Evolutionary conservation across 1,140 invertebrate species (phyloP), one percentile per base, ranked within the genome.

Genomic region (Whitmania pigra): DNA sequence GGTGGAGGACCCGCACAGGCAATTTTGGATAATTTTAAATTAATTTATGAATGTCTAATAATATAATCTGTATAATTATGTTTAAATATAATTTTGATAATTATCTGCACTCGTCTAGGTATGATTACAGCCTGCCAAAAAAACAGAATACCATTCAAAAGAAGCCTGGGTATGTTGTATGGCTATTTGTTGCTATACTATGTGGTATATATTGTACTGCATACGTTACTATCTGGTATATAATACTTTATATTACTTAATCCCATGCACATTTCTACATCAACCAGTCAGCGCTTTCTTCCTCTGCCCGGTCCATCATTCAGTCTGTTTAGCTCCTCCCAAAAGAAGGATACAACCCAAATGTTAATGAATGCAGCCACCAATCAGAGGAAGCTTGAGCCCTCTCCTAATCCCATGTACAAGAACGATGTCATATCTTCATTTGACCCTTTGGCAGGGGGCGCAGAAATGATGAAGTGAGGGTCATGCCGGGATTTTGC

Each of bases 1-100:
- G 79, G 88, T 94, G 15, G 93, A 82, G 71, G 81, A 82, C 70
- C 69, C 29, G 4, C 25, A 36, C 4, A 70, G 69, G 69, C 53
- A 25, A 31, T 13, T 63, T 63, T 22, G 57, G 22, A 7, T 18
- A 11, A 25, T 6, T 11, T 49, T 49, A 49, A 49, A 11, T 11
- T 49, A 49, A 11, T 11, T 49, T 17, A 5, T 5, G 13, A 49
- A 49, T 49, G 43, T 49, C 15, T 49, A 49, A 6, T 43, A 15
- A 49, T 49, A 49, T 15, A 15, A 49, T 43, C 15, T 49, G 2
- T 17, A 49, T 49, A 17, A 0, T 43, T 43, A 43, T 15, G 15
- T 49, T 11, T 49, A 5, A 49, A 15, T 49, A 49, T 49, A 15
- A 49, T 49, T 49, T 49, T 49, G 5, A 49, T 49, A 15, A 49